These are phyloP conservation scores for Sternotherus odoratus DNA, from an alignment of 2,797 vertebrate genomes.

Conservation along the genomic window DNA sequence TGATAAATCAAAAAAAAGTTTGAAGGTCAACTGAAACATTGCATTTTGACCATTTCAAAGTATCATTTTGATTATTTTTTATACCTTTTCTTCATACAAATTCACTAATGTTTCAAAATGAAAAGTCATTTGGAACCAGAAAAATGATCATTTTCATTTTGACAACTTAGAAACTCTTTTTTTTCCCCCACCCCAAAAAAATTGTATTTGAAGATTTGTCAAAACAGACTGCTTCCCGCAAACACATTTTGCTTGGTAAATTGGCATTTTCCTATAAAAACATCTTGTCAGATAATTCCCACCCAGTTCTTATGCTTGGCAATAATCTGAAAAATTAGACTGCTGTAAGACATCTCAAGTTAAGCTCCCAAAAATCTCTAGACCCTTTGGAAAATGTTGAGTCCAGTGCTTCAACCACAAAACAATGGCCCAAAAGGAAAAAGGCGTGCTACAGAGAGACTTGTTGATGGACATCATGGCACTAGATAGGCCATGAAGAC, in stretches of 20 bases:
- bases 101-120: neutral
- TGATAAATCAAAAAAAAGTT: neutral
- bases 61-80: neutral
- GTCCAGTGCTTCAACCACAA: neutral
- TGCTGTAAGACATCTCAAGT: neutral
- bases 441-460: neutral
- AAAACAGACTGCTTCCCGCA: neutral
- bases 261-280: neutral
- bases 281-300: neutral
- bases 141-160: neutral
- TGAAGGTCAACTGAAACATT: neutral
- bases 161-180: neutral
- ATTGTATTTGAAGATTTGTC: neutral
- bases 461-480: neutral
- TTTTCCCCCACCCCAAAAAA: neutral
- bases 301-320: neutral
- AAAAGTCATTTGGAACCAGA: neutral
- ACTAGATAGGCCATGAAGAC: neutral
- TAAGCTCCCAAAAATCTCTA: fast-evolving
- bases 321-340: neutral
- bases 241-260: neutral
- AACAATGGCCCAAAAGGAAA: neutral
- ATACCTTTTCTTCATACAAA: neutral
- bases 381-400: neutral
- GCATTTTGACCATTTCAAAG: neutral